phyloP scores from a whole-genome alignment of 2,797 vertebrate species.

The Pitangus sulphuratus region DNA sequence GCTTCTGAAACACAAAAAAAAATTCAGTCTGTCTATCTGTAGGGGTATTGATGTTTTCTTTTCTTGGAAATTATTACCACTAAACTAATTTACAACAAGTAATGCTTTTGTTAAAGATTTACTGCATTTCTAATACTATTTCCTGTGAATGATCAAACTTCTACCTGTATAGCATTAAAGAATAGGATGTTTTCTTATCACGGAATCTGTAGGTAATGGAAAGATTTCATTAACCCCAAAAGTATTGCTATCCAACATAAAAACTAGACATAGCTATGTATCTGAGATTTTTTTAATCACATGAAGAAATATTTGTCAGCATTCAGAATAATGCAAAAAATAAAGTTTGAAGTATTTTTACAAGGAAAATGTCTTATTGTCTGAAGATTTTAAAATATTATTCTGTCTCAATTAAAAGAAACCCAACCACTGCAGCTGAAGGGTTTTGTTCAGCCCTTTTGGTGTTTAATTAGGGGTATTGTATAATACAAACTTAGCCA shows the following conservation, averaged over 20 bases:
- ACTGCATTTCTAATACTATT: not conserved
- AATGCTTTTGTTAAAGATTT: not conserved
- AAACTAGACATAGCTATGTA: not conserved
- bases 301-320: not conserved
- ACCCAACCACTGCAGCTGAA: not conserved
- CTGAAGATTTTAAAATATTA: not conserved
- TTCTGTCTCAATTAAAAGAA: not conserved
- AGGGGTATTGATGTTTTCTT: not conserved
- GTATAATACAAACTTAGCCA: not conserved
- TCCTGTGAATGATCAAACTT: not conserved
- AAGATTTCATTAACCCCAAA: not conserved
- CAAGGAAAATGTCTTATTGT: not conserved
- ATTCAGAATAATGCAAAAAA: not conserved
- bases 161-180: not conserved
- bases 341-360: not conserved
- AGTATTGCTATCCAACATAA: not conserved
- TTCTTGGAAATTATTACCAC: not conserved
- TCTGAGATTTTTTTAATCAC: not conserved
- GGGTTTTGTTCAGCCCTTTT: not conserved
- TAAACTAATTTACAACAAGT: not conserved
- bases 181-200: not conserved
- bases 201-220: not conserved
- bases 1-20: not conserved
- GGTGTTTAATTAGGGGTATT: not conserved
- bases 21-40: not conserved